Percentiles rank a stretch among this genome's conserved stretches.
These are phyloP conservation scores for Drosophila repleta DNA, from an alignment of 1,140 invertebrate species.

Conservation along the genomic window DNA sequence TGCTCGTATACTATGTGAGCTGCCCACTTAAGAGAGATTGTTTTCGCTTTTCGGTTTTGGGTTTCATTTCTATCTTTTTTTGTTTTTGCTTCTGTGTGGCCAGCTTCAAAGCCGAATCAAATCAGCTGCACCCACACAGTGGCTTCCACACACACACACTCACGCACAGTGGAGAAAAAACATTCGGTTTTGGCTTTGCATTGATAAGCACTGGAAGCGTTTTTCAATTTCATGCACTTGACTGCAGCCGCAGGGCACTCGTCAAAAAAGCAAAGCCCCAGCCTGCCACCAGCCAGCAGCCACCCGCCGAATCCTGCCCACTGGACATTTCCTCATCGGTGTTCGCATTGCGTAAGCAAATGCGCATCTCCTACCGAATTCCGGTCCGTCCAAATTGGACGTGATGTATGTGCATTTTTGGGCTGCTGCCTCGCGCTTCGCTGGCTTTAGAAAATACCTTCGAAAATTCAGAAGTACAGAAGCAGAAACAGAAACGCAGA, in stretches of 20 bases:
- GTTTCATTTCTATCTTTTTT: too few species aligned
- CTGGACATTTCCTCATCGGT: conserved; percentile 36
- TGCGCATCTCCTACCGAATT: conserved; percentile 20
- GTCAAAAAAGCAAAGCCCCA: conserved; percentile 7
- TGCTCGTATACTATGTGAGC: conserved; percentile 17
- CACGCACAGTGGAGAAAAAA: background rate
- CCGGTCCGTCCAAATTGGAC: conserved; percentile 29
- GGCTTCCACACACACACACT: background rate
- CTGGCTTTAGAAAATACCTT: conserved; percentile 41
- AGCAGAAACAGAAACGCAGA: too few species aligned
- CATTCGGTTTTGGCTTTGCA: conserved; percentile 27
- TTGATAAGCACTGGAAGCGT: conserved; percentile 21
- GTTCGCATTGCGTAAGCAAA: conserved; percentile 32
- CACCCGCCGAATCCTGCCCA: conserved; percentile 6
- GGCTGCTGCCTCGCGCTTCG: conserved; percentile 37
- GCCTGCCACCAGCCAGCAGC: conserved; percentile 6
- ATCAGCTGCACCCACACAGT: conserved; percentile 3
- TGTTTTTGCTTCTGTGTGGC: background rate
- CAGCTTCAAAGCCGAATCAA: conserved; percentile 11
- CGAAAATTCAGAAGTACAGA: conserved; percentile 8
- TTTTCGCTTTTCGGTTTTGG: conserved; percentile 9
- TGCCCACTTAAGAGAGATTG: conserved; percentile 5
- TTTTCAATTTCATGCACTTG: conserved; percentile 59
- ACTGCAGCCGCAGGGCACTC: conserved; percentile 44
- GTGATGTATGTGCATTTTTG: conserved; percentile 51